A percentile compares a stretch with the other conserved stretches of the same genome.
Evolutionary conservation across 2,888 invertebrate species (phyloP).

Genomic region (Holacanthella duospinosa): DNA sequence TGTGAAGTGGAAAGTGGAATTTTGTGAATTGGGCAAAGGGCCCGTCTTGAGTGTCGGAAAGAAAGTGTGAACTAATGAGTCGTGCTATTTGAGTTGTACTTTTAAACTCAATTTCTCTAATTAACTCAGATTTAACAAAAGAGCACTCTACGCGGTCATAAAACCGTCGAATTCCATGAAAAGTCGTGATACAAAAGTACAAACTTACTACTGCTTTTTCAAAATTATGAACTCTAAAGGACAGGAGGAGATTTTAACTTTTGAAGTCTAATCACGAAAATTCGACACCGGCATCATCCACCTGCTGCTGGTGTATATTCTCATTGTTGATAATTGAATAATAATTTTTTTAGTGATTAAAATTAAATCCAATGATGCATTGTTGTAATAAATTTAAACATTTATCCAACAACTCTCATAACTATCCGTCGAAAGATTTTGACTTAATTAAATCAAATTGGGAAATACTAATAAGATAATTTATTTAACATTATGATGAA

Average conservation of each 20-base stretch:
- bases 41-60: not conserved
- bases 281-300: too few relatives aligned
- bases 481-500: too few relatives aligned
- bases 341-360: too few relatives aligned
- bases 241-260: not conserved
- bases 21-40: constrained; percentile 6
- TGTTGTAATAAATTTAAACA: too few relatives aligned
- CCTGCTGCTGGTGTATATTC: too few relatives aligned
- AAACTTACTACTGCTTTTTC: not conserved
- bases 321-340: too few relatives aligned
- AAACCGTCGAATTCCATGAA: not conserved
- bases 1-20: not conserved
- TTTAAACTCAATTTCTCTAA: not conserved
- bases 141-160: not conserved
- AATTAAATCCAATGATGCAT: too few relatives aligned
- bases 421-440: too few relatives aligned
- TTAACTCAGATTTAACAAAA: not conserved
- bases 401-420: too few relatives aligned
- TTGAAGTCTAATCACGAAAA: too few relatives aligned
- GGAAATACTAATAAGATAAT: too few relatives aligned
- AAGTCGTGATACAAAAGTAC: not conserved
- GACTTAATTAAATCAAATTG: too few relatives aligned
- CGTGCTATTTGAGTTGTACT: constrained; percentile 1
- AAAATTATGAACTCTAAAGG: not conserved
- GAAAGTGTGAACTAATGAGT: constrained; percentile 1